These are phyloP conservation scores for Taphrorychus bicolor DNA, from an alignment of 2,888 invertebrate species.

Conservation along the genomic window DNA sequence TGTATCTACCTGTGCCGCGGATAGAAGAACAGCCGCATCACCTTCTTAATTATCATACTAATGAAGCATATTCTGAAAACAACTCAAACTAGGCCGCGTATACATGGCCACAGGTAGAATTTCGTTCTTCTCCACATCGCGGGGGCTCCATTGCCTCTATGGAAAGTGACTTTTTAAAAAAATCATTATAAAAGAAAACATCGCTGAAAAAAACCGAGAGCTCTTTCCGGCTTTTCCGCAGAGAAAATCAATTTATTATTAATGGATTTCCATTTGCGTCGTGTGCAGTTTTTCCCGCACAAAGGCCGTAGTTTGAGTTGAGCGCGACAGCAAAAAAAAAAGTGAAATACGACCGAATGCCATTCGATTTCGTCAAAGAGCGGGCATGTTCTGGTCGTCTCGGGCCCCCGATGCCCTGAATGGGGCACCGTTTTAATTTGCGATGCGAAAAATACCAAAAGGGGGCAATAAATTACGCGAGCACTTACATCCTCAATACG, in stretches of 20 bases:
- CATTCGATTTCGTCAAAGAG: constrained; percentile 29
- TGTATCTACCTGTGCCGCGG: constrained; percentile 27
- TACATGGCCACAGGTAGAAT: not conserved
- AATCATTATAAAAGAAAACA: not conserved
- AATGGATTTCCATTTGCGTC: constrained; percentile 15
- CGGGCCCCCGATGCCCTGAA: constrained; percentile 19
- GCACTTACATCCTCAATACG: constrained; percentile 45
- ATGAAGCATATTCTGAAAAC: constrained; percentile 50
- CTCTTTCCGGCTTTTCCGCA: not conserved
- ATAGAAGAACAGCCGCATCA: constrained; percentile 53
- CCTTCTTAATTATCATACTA: constrained; percentile 57
- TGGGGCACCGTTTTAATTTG: constrained; percentile 43
- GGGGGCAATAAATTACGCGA: constrained; percentile 44
- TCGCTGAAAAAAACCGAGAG: not conserved
- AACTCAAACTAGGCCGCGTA: constrained; percentile 37
- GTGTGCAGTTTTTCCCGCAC: constrained; percentile 8
- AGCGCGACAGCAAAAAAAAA: constrained; percentile 8
- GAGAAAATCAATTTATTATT: constrained; percentile 11
- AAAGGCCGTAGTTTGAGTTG: constrained; percentile 9
- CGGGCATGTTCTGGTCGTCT: constrained; percentile 16
- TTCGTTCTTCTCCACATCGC: too few species aligned
- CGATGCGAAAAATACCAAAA: constrained; percentile 45
- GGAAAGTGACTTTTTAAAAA: not conserved
- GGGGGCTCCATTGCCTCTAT: too few species aligned
- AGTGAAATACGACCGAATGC: constrained; percentile 20